Percentiles rank a stretch among this genome's conserved stretches.
Evolutionary conservation across 2,797 vertebrate genomes (phyloP).

Genomic region (Sebastes minor): DNA sequence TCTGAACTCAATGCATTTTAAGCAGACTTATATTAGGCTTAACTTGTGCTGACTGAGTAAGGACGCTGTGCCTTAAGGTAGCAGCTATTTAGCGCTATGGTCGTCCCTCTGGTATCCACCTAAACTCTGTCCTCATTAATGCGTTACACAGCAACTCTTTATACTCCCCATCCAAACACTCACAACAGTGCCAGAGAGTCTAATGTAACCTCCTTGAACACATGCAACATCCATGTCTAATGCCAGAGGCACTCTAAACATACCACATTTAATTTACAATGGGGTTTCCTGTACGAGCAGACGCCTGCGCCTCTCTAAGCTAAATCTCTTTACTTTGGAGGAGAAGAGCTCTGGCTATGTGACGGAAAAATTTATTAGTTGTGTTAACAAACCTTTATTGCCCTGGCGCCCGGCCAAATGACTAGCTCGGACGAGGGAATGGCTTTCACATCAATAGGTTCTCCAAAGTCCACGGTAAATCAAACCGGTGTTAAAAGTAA

Average conservation of each 20-base stretch:
- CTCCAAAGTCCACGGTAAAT: constrained; percentile 58
- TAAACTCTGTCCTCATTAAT: constrained; percentile 1
- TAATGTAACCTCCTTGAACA: not conserved
- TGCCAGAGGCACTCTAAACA: not conserved
- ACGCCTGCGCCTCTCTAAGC: constrained; percentile 22
- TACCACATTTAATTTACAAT: constrained; percentile 29
- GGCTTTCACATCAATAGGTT: constrained; percentile 45
- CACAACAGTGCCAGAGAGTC: not conserved
- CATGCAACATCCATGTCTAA: not conserved
- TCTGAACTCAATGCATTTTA: constrained; percentile 65
- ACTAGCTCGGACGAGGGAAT: constrained; percentile 7
- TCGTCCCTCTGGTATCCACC: constrained; percentile 6
- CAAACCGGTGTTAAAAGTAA: constrained; percentile 44
- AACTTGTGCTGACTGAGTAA: constrained; percentile 36
- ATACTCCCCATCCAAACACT: not conserved
- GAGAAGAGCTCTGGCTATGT: constrained; percentile 27
- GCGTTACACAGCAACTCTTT: constrained; percentile 4
- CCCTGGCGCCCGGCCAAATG: constrained; percentile 50
- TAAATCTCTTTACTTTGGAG: constrained; percentile 18
- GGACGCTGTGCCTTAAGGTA: constrained; percentile 10
- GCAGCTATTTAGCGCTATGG: constrained; percentile 13
- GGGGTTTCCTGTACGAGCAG: constrained; percentile 16
- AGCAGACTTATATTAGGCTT: constrained; percentile 51
- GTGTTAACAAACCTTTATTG: constrained; percentile 73
- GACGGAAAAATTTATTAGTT: constrained; percentile 66